Base-by-base conservation (phyloP, 2,888 invertebrate species). In the Troides aeacus region DNA sequence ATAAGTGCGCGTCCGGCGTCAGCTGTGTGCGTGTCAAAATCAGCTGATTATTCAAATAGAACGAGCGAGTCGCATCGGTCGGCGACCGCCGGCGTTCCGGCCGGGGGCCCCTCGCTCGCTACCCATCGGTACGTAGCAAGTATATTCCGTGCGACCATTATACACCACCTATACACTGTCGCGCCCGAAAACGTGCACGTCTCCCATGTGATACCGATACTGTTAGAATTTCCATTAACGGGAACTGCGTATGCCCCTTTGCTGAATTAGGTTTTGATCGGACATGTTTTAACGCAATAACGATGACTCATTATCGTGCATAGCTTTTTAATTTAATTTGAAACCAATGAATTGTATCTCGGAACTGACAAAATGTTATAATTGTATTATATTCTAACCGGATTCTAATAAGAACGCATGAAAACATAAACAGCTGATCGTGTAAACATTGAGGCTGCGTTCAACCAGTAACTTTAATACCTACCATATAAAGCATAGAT, bases 21-120 rank as follows among this genome's bases (percentile, higher is more conserved):
- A 91, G 92, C 92, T 91, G 91, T 89, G 82, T 83, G 88, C 89
- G 91, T 90, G 92, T 93, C 93, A 93, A 90, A 93, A 93, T 92
- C 93, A 93, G 93, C 93, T 93, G 93, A 92, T 92, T 91, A 93
- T 91, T 91, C 91, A 92, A 92, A 93, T 92, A 92, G 89, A 89
- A 88, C 87, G 86, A 86, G 84, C 85, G 80, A 84, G 83, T 81
- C 82, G 83, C 82, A 78, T 79, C 87, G 88, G 87, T 88, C 89
- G 87, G 81, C 88, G 88, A 86, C 86, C 88, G 87, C 77, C 78
- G 74, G 76, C 76, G 75, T 74, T 75, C 74, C 77, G 74, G 73
- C 74, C 74, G 75, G 77, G 76, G 78, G 76, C 78, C 75, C 76
- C 80, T 78, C 77, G 74, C 76, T 73, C 73, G 75, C 73, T 71